phyloP scores from a whole-genome alignment of 2,888 invertebrate species.

The Campoplex capitator region DNA sequence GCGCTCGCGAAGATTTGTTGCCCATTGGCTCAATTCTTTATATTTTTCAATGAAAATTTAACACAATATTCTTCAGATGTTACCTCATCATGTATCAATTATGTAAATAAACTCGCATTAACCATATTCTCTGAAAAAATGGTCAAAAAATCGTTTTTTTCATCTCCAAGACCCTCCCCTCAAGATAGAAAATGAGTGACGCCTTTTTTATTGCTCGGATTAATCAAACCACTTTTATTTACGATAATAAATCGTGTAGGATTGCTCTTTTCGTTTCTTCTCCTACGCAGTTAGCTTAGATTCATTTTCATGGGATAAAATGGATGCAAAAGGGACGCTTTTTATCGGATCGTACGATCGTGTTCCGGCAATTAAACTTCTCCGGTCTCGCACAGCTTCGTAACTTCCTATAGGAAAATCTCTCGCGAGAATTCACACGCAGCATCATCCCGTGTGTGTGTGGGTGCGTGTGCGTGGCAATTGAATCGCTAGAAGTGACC shows the following conservation, averaged over 20 bases:
- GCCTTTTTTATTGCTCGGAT: neutral
- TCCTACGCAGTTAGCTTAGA: neutral
- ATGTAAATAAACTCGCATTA: too few species aligned
- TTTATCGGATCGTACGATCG: constrained; percentile 53
- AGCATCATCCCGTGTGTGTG: constrained; percentile 6
- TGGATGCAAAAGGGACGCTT: constrained; percentile 18
- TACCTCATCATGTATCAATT: too few species aligned
- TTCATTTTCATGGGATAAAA: neutral
- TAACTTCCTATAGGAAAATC: constrained; percentile 45
- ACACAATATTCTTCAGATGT: too few species aligned
- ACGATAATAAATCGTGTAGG: neutral
- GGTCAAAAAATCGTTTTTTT: too few species aligned
- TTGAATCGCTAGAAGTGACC: constrained; percentile 13
- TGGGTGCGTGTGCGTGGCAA: too few species aligned
- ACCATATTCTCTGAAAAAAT: too few species aligned
- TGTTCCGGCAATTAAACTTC: constrained; percentile 61
- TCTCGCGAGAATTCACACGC: constrained; percentile 19
- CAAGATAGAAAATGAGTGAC: neutral
- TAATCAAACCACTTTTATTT: neutral
- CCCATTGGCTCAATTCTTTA: too few species aligned
- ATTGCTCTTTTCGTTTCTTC: neutral
- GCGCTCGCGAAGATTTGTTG: too few species aligned
- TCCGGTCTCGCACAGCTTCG: constrained; percentile 54
- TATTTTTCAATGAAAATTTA: too few species aligned
- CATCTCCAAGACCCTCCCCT: too few species aligned